Percentiles rank a stretch among this genome's conserved stretches.
Evolutionary conservation across 2,888 invertebrate genomes (phyloP).

Genomic region (Lepas anatifera): DNA sequence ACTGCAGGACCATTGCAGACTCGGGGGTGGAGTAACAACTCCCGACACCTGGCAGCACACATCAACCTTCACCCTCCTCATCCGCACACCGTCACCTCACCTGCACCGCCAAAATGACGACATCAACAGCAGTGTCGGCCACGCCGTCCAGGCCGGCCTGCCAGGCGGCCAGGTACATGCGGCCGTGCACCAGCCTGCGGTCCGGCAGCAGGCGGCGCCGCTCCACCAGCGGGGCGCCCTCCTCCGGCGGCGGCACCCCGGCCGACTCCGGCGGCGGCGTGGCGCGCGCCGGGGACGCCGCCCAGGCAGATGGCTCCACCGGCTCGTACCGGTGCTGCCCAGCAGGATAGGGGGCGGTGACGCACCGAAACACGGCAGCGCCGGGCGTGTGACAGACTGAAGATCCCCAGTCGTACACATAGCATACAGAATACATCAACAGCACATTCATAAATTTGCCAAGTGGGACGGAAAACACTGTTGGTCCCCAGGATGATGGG

Average conservation of each 20-base stretch:
- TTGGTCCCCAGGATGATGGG: no score
- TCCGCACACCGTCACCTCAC: conserved; percentile 31
- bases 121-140: conserved; percentile 66
- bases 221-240: background rate
- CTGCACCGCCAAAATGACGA: conserved; percentile 68
- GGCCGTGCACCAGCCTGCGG: conserved; percentile 63
- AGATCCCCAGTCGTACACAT: background rate
- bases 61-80: background rate
- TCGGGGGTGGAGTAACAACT: no score
- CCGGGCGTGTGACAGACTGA: no score
- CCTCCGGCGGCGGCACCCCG: background rate
- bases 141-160: conserved; percentile 67
- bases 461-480: no score
- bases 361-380: no score
- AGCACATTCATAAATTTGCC: background rate
- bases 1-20: no score
- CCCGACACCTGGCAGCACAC: no score
- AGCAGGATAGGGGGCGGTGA: background rate
- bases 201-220: conserved; percentile 50
- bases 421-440: background rate
- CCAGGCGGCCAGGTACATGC: conserved; percentile 78
- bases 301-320: background rate
- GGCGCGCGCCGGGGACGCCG: background rate
- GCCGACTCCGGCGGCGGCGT: background rate
- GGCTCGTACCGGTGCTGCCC: conserved; percentile 3